Conservation (phyloP, 2,113 vertebrate genomes). For the Cavia aperea region DNA sequence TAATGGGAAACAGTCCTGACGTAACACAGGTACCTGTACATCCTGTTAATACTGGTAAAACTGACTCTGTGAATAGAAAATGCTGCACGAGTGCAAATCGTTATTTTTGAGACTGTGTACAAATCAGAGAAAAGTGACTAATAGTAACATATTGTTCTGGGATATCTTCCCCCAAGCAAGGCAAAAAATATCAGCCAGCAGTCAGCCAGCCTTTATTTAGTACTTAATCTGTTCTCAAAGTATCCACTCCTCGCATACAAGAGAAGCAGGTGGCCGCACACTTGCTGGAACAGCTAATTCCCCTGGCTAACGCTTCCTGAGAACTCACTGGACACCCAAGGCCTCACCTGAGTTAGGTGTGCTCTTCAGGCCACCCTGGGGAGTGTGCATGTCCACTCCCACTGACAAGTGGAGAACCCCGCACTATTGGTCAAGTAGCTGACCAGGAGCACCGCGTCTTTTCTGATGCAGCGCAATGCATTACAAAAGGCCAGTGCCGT, state of each 20-base stretch:
- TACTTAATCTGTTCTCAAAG: conserved; percentile 63
- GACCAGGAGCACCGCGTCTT: background rate
- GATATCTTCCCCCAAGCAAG: conserved; percentile 63
- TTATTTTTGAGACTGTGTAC: conserved; percentile 53
- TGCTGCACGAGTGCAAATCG: conserved; percentile 46
- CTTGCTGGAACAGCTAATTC: conserved; percentile 54
- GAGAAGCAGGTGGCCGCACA: conserved; percentile 50
- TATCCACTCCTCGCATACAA: conserved; percentile 29
- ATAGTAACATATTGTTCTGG: conserved; percentile 71
- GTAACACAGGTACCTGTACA: conserved; percentile 22
- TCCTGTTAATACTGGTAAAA: conserved; percentile 16
- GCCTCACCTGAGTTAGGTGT: conserved; percentile 16
- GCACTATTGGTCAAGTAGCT: background rate
- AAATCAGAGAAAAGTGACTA: conserved; percentile 67
- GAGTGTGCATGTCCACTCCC: conserved; percentile 3
- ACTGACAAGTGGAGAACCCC: background rate
- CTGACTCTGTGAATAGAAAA: conserved; percentile 55
- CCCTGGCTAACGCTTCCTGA: conserved; percentile 23
- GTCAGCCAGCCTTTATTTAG: conserved; percentile 67
- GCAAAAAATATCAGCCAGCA: conserved; percentile 65
- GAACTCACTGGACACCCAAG: background rate
- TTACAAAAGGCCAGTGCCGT: background rate
- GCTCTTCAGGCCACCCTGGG: background rate
- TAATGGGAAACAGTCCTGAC: conserved; percentile 28
- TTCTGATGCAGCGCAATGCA: background rate